Conservation (phyloP, 2,888 invertebrate species). For the Tromatobia lineatoria region DNA sequence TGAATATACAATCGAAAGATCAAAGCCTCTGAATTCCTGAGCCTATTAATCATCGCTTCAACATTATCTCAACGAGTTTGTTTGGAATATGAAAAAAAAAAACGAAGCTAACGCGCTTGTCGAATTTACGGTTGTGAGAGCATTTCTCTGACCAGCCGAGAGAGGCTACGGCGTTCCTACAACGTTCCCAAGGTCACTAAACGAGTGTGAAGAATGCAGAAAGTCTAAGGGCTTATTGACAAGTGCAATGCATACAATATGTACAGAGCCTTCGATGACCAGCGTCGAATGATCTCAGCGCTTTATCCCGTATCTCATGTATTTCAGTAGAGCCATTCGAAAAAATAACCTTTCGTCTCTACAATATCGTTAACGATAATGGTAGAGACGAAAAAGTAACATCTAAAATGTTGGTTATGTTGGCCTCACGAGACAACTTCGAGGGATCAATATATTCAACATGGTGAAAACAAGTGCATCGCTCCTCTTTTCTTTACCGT, state of each 20-base stretch:
- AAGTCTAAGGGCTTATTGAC: slow-evolving; percentile 25
- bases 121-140: neutral
- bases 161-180: neutral
- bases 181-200: slow-evolving; percentile 26
- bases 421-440: neutral
- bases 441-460: slow-evolving; percentile 47
- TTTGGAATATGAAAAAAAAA: neutral
- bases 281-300: neutral
- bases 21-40: slow-evolving; percentile 32
- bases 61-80: slow-evolving; percentile 20
- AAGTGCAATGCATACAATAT: slow-evolving; percentile 13
- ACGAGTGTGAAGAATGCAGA: slow-evolving; percentile 16
- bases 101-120: neutral
- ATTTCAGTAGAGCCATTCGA: neutral
- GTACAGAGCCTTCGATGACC: neutral
- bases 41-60: slow-evolving; percentile 6
- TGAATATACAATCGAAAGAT: slow-evolving; percentile 21
- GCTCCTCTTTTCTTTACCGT: neutral
- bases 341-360: neutral
- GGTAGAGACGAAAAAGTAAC: neutral
- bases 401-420: slow-evolving; percentile 24
- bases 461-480: slow-evolving; percentile 45
- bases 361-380: neutral
- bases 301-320: neutral
- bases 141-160: neutral